Evolutionary conservation across 2,888 invertebrate genomes (phyloP).

Genomic region (Rhimphoctona megacephalus): DNA sequence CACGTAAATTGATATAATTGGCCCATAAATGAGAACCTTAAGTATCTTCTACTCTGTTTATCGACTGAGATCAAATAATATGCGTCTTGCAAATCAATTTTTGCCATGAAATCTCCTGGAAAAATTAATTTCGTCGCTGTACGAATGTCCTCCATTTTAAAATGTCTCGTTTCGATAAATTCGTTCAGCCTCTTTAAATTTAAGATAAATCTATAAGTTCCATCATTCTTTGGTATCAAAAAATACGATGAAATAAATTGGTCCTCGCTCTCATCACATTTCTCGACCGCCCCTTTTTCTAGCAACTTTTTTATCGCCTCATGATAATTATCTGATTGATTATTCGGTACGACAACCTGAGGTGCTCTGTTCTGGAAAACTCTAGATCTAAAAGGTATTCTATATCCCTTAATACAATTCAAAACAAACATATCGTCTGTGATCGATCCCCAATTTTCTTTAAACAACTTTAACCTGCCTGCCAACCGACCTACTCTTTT

Average conservation of each 20-base stretch:
- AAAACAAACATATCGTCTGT: constrained; percentile 51
- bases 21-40: constrained; percentile 48
- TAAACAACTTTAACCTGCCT: constrained; percentile 14
- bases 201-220: too few species aligned
- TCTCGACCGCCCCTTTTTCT: constrained; percentile 45
- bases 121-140: constrained; percentile 11
- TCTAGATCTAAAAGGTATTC: constrained; percentile 20
- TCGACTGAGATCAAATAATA: constrained; percentile 60
- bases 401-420: constrained; percentile 51
- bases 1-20: constrained; percentile 53
- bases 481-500: too few species aligned
- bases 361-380: constrained; percentile 15
- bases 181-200: too few species aligned
- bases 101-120: constrained; percentile 44
- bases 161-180: constrained; percentile 33
- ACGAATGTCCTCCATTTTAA: constrained; percentile 49
- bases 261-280: constrained; percentile 25
- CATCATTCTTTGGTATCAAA: too few species aligned
- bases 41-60: constrained; percentile 44
- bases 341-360: neutral
- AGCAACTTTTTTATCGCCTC: constrained; percentile 20
- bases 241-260: too few species aligned
- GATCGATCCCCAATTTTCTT: constrained; percentile 47
- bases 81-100: constrained; percentile 63
- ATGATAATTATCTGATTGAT: constrained; percentile 2